Evolutionary conservation across 2,888 invertebrate species (phyloP).

Genomic region (Ectemnius cavifrons): DNA sequence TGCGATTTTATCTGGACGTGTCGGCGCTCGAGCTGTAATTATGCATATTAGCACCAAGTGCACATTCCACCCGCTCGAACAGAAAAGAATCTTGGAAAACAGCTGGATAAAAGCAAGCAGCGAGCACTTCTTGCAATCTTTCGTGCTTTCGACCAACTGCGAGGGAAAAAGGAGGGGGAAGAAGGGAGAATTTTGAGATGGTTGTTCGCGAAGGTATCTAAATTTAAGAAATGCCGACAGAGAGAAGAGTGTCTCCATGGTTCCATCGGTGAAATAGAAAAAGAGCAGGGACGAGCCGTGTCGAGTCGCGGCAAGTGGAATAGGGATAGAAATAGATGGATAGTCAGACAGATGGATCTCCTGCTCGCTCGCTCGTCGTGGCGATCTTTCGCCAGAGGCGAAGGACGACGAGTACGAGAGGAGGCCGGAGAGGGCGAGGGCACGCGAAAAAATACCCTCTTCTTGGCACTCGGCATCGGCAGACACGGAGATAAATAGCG

Average conservation of each 20-base stretch:
- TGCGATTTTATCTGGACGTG: too few relatives aligned
- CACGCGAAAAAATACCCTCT: slow-evolving; percentile 68
- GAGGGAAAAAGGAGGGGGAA: too few relatives aligned
- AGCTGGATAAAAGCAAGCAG: too few relatives aligned
- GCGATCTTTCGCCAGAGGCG: background rate
- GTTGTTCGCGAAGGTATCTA: slow-evolving; percentile 64
- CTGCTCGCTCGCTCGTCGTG: too few relatives aligned
- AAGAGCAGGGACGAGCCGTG: background rate
- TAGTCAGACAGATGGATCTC: slow-evolving; percentile 15
- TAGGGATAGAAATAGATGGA: slow-evolving; percentile 43
- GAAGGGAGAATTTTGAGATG: slow-evolving; percentile 19
- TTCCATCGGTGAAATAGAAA: slow-evolving; percentile 41
- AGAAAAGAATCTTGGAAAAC: too few relatives aligned
- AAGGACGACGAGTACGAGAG: slow-evolving; percentile 9
- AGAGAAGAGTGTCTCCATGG: slow-evolving; percentile 3
- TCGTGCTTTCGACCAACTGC: too few relatives aligned
- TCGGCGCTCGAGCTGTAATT: background rate
- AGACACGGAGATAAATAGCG: slow-evolving; percentile 72
- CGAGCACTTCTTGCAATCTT: too few relatives aligned
- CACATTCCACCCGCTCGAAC: too few relatives aligned
- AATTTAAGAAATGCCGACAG: slow-evolving; percentile 69
- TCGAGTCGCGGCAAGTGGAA: slow-evolving; percentile 16
- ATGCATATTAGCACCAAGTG: background rate
- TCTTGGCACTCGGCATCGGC: slow-evolving; percentile 71
- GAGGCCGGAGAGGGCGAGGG: slow-evolving; percentile 28